Evolutionary conservation across 2,797 vertebrate genomes (phyloP).

Genomic region (Acanthis flammea): DNA sequence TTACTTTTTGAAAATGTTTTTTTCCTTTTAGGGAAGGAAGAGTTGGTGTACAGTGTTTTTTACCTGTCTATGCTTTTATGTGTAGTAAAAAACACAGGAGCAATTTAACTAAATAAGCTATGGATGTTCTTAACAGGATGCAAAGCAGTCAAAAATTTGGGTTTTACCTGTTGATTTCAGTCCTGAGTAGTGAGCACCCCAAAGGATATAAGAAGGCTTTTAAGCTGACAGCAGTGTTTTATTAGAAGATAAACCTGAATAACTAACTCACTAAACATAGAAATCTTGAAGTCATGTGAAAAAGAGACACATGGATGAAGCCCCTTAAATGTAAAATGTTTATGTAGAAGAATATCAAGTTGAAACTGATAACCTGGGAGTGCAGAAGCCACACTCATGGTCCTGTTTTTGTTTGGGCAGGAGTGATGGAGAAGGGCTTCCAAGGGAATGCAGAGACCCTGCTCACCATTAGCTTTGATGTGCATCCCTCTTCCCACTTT

Average conservation of each 20-base stretch:
- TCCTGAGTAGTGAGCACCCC: neutral
- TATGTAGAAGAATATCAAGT: rapidly evolving
- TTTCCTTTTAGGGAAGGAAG: neutral
- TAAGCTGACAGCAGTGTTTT: neutral
- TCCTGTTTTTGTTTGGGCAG: neutral
- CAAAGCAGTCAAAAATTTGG: neutral
- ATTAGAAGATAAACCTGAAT: neutral
- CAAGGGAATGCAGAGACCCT: neutral
- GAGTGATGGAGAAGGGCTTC: neutral
- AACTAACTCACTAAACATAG: neutral
- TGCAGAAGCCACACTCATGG: rapidly evolving
- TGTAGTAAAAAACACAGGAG: neutral
- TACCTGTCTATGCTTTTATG: neutral
- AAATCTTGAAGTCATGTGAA: neutral
- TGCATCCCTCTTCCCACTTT: neutral
- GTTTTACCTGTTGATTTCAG: neutral
- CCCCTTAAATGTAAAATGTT: neutral
- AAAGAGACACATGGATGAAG: neutral
- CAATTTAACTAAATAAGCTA: neutral
- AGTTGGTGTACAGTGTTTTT: neutral
- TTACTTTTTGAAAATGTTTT: neutral
- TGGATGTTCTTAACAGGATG: neutral
- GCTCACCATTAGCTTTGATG: neutral
- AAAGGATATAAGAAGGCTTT: neutral
- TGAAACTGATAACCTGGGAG: neutral